phyloP scores from a whole-genome alignment of 2,797 vertebrate species.

The Spatula versicolor region DNA sequence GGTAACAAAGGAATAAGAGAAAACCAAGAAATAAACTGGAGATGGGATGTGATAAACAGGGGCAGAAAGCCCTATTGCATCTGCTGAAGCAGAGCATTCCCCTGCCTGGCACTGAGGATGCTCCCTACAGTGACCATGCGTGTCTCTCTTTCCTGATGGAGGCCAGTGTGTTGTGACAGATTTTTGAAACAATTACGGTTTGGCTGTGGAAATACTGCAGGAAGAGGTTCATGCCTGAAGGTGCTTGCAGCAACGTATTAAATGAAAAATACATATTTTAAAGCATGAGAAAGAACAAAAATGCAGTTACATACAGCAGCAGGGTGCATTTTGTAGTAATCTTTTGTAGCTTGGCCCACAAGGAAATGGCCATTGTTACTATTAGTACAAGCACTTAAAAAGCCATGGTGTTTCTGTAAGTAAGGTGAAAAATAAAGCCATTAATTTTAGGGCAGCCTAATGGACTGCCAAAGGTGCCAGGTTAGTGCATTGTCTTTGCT shows the following conservation, averaged over 20 bases:
- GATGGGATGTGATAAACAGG: conserved; percentile 48
- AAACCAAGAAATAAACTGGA: conserved; percentile 49
- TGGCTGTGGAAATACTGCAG: not conserved
- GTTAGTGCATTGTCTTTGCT: not conserved
- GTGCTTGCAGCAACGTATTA: not conserved
- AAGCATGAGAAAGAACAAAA: not conserved
- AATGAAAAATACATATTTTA: not conserved
- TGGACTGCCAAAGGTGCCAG: not conserved
- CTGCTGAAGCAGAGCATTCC: not conserved
- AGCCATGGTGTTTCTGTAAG: not conserved
- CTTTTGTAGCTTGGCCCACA: not conserved
- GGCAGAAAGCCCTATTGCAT: not conserved
- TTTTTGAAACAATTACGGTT: not conserved
- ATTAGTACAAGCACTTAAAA: not conserved
- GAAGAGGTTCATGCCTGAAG: not conserved
- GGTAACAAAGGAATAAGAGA: conserved; percentile 48
- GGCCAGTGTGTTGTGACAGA: not conserved
- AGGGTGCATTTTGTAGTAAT: not conserved
- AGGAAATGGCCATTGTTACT: not conserved
- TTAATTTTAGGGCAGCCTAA: no score
- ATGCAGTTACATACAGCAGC: not conserved
- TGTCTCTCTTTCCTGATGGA: conserved; percentile 1
- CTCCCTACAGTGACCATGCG: conserved; percentile 31
- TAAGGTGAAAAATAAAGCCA: not conserved
- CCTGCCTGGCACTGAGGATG: not conserved